Conservation (phyloP, 2,888 invertebrate species). For the Laothoe populi region DNA sequence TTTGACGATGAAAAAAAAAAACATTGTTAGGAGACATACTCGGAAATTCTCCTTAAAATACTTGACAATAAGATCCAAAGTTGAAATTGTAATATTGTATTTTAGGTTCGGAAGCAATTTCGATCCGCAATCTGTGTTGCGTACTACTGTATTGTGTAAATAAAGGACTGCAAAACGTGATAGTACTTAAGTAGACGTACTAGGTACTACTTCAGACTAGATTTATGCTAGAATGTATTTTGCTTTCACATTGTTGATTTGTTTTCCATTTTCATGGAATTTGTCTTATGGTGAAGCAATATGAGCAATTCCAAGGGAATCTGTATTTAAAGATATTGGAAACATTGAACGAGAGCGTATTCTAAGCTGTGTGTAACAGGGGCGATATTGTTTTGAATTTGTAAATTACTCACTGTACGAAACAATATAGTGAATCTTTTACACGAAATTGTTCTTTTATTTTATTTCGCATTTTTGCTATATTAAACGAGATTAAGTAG, state of each 20-base stretch:
- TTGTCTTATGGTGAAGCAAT: conserved; percentile 32
- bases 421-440: conserved; percentile 81
- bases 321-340: conserved; percentile 55
- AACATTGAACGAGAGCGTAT: conserved; percentile 54
- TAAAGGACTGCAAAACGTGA: conserved; percentile 73
- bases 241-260: conserved; percentile 34
- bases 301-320: conserved; percentile 53
- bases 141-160: conserved; percentile 46
- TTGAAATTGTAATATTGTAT: too few relatives aligned
- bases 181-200: conserved; percentile 71
- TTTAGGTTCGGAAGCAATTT: too few relatives aligned
- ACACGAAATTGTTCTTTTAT: conserved; percentile 64
- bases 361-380: conserved; percentile 68
- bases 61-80: too few relatives aligned
- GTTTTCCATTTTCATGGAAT: conserved; percentile 28
- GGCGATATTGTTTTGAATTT: conserved; percentile 78
- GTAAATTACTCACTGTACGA: conserved; percentile 66
- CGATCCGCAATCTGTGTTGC: background rate
- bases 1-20: too few relatives aligned
- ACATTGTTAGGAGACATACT: too few relatives aligned
- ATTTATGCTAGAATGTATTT: conserved; percentile 59
- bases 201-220: conserved; percentile 54
- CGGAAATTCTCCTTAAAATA: too few relatives aligned
- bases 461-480: conserved; percentile 37
- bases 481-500: conserved; percentile 10